Evolutionary conservation across 1,140 invertebrate genomes (phyloP), one percentile per base, ranked within the genome.

Genomic region (Sycobia sp.): DNA sequence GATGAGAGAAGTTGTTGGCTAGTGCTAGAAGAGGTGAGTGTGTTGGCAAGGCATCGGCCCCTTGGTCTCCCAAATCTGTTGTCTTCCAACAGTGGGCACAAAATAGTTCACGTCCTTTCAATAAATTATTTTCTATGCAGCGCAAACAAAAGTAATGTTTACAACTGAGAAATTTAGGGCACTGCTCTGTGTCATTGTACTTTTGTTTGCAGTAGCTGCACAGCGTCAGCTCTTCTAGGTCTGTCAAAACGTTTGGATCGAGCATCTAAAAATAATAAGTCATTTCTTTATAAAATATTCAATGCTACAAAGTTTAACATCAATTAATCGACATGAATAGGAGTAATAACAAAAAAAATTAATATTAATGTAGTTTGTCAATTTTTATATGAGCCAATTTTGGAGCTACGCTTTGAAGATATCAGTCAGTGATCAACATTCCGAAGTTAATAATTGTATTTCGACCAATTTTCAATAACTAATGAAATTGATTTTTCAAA

Each of bases 61-160:
- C 84, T 59, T 86, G 76, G 51, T 84, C 83, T 18, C 86, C 85
- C 34, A 89, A 71, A 54, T 88, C 86, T 29, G 85, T 88, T 41
- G 83, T 83, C 72, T 89, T 89, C 85, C 86, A 89, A 71, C 87
- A 90, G 70, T 89, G 85, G 16, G 86, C 83, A 69, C 90, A 91
- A 69, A 85, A 86, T 47, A 90, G 77, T 66, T 88, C 86, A 47
- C 84, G 82, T 32, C 84, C 87, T 69, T 86, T 87, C 54, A 84
- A 81, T 67, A 89, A 79, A 67, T 85, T 85, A 58, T 85, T 84
- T 57, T 87, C 85, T 69, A 89, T 85, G 76, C 91, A 92, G 59
- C 87, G 85, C 66, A 90, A 81, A 71, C 91, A 92, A 76, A 90
- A 90, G 73, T 87, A 87, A 73, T 92, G 90, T 72, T 88, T 89